These are phyloP conservation scores for Cnemophilus loriae DNA, from an alignment of 2,113 vertebrate genomes.

Conservation along the genomic window DNA sequence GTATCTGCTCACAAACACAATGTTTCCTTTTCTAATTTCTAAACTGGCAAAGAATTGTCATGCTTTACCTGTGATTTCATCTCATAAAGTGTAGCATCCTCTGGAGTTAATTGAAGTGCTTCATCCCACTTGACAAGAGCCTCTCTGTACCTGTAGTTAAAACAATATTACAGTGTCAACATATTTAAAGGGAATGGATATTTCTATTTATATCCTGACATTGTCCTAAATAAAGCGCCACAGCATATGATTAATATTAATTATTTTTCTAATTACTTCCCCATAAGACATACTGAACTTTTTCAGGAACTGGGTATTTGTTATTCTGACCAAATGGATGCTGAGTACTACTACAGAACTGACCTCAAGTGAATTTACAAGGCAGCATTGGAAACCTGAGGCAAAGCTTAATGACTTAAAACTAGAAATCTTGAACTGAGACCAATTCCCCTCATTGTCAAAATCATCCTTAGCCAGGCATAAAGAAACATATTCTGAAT, in stretches of 20 bases:
- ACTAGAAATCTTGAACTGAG: not conserved
- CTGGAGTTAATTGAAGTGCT: conserved; percentile 89
- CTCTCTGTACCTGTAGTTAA: conserved; percentile 82
- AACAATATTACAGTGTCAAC: conserved; percentile 20
- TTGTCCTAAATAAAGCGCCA: not conserved
- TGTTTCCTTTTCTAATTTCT: not conserved
- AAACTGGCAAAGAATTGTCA: not conserved
- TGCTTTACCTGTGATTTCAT: conserved; percentile 96
- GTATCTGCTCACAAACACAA: not conserved
- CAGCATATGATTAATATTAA: not conserved
- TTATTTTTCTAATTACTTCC: not conserved
- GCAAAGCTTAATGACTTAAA: not conserved
- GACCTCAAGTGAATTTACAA: not conserved
- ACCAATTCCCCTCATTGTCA: not conserved
- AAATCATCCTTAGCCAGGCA: not conserved
- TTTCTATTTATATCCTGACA: not conserved
- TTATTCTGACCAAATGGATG: not conserved
- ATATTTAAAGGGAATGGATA: not conserved
- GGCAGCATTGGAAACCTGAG: not conserved
- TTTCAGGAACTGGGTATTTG: not conserved
- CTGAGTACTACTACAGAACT: not conserved
- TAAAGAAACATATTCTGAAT: not conserved
- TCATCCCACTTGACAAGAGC: conserved; percentile 93
- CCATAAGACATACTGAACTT: not conserved
- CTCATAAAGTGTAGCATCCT: conserved; percentile 88